Base-by-base conservation (phyloP, 2,888 invertebrate species). In the Ectobius pallidus region DNA sequence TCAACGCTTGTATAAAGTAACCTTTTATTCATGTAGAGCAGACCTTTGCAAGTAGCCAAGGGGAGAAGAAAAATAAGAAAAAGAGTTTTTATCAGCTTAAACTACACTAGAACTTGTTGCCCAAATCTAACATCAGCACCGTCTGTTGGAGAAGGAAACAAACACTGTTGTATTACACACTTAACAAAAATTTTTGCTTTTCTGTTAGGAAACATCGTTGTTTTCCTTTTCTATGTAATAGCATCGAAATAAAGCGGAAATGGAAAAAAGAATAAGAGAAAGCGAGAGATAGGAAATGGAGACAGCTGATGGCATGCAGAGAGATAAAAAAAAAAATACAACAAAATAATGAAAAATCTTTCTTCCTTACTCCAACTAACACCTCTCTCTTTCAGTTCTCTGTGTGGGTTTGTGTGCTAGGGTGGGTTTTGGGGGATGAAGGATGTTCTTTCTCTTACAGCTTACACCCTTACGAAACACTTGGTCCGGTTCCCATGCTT, bases 271-370 rank as follows among this genome's bases (percentile, higher is more conserved):
- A 34, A 34, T 7, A 34, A 34, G 34, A 34, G 34, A n/a, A n/a
- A 34, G 34, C 34, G 11, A 34, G 7, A 6, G 7, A 7, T 34
- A 11, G 34, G 7, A 11, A 34, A 34, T 7, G 34, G 11, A 34
- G 34, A 34, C 11, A 34, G 34, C n/a, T n/a, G n/a, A n/a, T n/a
- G n/a, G n/a, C n/a, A n/a, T n/a, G 52, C 4, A 11, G 16, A 52
- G 25, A 1, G 52, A 25, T 1, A 14, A 30, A 30, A n/a, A 30
- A 30, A 32, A 30, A 16, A 27, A 3, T 30, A 30, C 1, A 32
- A 32, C 58, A 58, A 30, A 30, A 58, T 58, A 58, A 58, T 58
- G 58, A 58, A 58, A 58, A 58, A 58, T 58, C 58, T 58, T 16
- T 58, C 58, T 58, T 20, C 58, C 58, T 30, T 30, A 55, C 20